A percentile compares a stretch with the other conserved stretches of the same genome.
Evolutionary conservation across 2,797 vertebrate genomes (phyloP).

Genomic region (Gambusia yucatana): DNA sequence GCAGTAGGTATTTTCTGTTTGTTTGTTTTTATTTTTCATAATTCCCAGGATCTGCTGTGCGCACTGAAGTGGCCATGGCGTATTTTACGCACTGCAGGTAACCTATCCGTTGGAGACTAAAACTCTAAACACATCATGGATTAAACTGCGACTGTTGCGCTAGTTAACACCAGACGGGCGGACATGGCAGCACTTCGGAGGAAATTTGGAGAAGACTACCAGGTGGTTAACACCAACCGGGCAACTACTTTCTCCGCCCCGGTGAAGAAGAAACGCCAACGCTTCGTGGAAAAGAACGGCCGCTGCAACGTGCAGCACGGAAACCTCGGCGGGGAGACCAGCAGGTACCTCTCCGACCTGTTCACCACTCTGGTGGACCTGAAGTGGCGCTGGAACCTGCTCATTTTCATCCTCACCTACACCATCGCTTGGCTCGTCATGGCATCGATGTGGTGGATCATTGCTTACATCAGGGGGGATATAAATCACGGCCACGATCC

Average conservation of each 20-base stretch:
- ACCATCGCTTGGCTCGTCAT: constrained; percentile 92
- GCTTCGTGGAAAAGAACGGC: constrained; percentile 94
- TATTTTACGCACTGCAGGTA: constrained; percentile 79
- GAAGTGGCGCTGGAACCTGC: constrained; percentile 93
- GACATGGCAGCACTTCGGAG: constrained; percentile 88
- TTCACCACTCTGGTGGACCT: constrained; percentile 93
- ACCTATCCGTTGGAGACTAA: constrained; percentile 43
- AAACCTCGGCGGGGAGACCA: constrained; percentile 90
- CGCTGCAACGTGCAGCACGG: constrained; percentile 93
- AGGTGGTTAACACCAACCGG: constrained; percentile 84
- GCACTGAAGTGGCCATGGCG: constrained; percentile 69
- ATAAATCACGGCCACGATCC: constrained; percentile 82
- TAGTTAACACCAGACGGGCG: constrained; percentile 26
- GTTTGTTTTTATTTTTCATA: neutral
- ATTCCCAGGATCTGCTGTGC: constrained; percentile 29
- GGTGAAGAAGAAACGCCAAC: constrained; percentile 87
- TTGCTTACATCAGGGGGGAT: constrained; percentile 90
- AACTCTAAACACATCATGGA: constrained; percentile 59
- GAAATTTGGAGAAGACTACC: constrained; percentile 92
- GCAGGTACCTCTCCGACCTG: constrained; percentile 90
- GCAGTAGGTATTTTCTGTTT: neutral
- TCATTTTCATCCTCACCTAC: constrained; percentile 92
- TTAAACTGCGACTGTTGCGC: constrained; percentile 34
- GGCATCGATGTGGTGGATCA: constrained; percentile 95
- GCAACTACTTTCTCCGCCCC: constrained; percentile 76